Conservation (phyloP, 2,888 invertebrate species). For the Galeopsomyia nigrocyanea region DNA sequence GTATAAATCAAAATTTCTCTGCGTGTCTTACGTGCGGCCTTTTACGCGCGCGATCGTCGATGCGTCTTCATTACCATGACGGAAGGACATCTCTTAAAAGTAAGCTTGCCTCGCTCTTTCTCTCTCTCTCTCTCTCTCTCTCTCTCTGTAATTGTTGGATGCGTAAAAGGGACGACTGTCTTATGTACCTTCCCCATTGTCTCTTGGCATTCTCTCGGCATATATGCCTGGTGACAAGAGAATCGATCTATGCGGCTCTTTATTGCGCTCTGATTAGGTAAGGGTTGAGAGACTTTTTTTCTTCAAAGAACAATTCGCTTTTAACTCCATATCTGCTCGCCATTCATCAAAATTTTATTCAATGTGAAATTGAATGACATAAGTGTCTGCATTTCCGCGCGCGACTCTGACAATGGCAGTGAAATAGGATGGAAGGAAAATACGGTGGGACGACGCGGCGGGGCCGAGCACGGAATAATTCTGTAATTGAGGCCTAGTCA, state of each 20-base stretch:
- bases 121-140: too few species aligned
- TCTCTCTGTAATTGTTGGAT: too few species aligned
- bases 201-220: too few species aligned
- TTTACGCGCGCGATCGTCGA: slow-evolving; percentile 29
- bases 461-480: not conserved
- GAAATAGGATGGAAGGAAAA: not conserved
- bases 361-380: not conserved
- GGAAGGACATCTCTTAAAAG: slow-evolving; percentile 5
- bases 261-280: too few species aligned
- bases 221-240: not conserved
- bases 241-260: not conserved
- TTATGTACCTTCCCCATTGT: too few species aligned
- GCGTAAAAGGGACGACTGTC: too few species aligned
- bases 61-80: slow-evolving; percentile 33
- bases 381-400: not conserved
- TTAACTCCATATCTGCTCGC: not conserved
- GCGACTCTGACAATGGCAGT: too few species aligned
- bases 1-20: slow-evolving; percentile 33
- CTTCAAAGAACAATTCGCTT: too few species aligned
- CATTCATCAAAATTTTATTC: slow-evolving; percentile 1
- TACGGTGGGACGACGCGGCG: not conserved
- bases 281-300: too few species aligned
- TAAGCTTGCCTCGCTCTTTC: not conserved
- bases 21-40: not conserved
- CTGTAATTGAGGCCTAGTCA: slow-evolving; percentile 5